These are phyloP conservation scores for Edolisoma coerulescens DNA, from an alignment of 2,113 vertebrate species.

Conservation along the genomic window DNA sequence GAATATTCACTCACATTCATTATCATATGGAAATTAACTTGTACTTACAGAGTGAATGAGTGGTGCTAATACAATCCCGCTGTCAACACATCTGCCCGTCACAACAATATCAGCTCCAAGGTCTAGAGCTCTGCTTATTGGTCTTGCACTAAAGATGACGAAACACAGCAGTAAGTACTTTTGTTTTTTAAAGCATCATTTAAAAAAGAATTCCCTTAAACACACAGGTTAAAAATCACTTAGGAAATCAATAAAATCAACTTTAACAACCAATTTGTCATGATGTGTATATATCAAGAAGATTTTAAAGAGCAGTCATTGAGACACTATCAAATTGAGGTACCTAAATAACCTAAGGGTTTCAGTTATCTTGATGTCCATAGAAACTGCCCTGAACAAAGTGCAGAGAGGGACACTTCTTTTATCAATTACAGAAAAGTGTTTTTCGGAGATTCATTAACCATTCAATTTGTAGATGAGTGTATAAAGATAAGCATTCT, in stretches of 20 bases:
- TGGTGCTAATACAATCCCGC: conserved; percentile 81
- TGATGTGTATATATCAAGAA: neutral
- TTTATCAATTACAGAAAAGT: neutral
- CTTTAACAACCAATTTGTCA: neutral
- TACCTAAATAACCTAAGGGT: neutral
- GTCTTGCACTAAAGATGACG: conserved; percentile 69
- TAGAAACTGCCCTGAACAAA: neutral
- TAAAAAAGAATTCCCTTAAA: neutral
- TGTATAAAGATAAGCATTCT: neutral
- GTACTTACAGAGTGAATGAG: conserved; percentile 83
- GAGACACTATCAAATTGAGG: neutral
- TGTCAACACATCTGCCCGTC: conserved; percentile 84
- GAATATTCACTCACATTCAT: neutral
- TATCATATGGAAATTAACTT: neutral
- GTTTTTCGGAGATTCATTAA: neutral
- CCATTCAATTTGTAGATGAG: neutral
- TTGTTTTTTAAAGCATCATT: neutral
- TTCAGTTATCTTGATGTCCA: neutral
- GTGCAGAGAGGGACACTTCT: neutral
- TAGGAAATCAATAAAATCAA: neutral
- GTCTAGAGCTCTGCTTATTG: conserved; percentile 83
- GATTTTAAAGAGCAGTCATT: neutral
- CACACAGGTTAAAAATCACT: neutral
- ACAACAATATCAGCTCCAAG: conserved; percentile 84
- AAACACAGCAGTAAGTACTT: neutral